These are phyloP conservation scores for Lerista edwardsae DNA, from an alignment of 2,797 vertebrate species.

Conservation along the genomic window DNA sequence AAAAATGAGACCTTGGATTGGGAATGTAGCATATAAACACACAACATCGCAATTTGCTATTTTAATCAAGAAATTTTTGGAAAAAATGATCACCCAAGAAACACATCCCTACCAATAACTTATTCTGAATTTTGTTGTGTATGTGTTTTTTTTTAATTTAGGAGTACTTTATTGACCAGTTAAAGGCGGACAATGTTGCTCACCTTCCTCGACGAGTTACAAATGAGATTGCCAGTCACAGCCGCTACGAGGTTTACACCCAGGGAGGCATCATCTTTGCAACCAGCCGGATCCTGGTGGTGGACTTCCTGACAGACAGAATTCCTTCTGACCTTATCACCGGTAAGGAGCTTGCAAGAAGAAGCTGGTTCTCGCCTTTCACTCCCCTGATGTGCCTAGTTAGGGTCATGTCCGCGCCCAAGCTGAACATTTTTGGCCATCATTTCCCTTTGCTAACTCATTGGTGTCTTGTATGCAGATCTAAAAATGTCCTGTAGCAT, in stretches of 20 bases:
- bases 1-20: too few relatives aligned
- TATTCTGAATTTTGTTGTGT: not conserved
- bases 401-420: not conserved
- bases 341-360: conserved; percentile 74
- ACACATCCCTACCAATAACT: too few relatives aligned
- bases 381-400: not conserved
- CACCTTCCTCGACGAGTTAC: conserved; percentile 90
- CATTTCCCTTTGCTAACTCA: not conserved
- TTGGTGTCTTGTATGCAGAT: not conserved
- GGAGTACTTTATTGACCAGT: conserved; percentile 93
- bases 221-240: conserved; percentile 86
- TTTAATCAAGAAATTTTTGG: too few relatives aligned
- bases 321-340: conserved; percentile 94
- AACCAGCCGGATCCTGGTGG: conserved; percentile 95
- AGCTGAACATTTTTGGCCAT: fast-evolving
- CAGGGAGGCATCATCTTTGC: conserved; percentile 93
- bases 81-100: too few relatives aligned
- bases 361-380: not conserved
- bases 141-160: conserved; percentile 69
- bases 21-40: too few relatives aligned
- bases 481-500: not conserved
- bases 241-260: conserved; percentile 90
- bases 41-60: too few relatives aligned
- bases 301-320: conserved; percentile 94
- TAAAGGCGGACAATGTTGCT: conserved; percentile 86